Conservation (phyloP, 2,113 vertebrate genomes). For the Piprites chloris region DNA sequence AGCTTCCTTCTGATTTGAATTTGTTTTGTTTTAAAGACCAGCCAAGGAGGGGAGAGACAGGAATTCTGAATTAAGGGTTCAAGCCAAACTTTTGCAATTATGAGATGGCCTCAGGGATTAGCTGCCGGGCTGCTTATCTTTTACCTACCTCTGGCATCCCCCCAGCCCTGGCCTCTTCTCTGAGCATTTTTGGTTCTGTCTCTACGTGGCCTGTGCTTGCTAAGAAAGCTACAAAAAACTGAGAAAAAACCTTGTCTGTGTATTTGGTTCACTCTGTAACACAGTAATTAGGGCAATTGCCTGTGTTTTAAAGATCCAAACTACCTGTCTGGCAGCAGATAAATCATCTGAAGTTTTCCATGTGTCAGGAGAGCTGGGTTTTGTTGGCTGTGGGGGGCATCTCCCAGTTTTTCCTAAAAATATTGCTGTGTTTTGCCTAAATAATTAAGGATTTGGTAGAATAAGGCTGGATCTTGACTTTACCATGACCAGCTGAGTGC, state of each 20-base stretch:
- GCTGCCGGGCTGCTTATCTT: background rate
- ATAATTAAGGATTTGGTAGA: background rate
- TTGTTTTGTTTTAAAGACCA: constrained; percentile 11
- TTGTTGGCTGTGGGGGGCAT: background rate
- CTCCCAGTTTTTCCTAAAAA: background rate
- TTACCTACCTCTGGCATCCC: background rate
- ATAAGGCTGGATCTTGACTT: background rate
- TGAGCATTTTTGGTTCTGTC: background rate
- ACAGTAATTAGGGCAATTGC: background rate
- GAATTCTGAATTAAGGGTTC: constrained; percentile 33
- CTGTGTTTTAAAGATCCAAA: background rate
- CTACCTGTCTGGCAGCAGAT: background rate
- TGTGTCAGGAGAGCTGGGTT: background rate
- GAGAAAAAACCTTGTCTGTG: background rate
- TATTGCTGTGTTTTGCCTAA: background rate
- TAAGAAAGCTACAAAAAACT: background rate
- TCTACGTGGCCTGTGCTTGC: background rate
- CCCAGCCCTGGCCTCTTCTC: background rate
- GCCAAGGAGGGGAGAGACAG: constrained; percentile 23
- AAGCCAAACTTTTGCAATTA: background rate
- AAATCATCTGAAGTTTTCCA: background rate
- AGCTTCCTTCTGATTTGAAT: constrained; percentile 43
- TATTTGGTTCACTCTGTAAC: background rate
- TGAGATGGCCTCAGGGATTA: background rate
- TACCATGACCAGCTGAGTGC: background rate